These are phyloP conservation scores for Gadus macrocephalus DNA, from an alignment of 2,113 vertebrate species.

Conservation along the genomic window DNA sequence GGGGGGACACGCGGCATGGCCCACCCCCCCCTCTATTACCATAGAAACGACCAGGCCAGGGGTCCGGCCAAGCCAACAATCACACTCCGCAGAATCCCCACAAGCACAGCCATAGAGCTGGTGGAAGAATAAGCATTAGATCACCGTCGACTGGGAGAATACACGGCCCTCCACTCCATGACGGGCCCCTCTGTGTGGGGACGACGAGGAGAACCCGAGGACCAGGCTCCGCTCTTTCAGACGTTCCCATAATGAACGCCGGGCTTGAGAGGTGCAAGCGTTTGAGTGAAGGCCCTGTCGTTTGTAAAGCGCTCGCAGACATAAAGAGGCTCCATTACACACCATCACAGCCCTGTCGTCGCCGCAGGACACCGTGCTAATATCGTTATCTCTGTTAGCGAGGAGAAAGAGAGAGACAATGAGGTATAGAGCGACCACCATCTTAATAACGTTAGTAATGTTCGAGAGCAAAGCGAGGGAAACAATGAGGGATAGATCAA, in stretches of 20 bases:
- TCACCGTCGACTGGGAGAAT: slow-evolving; percentile 83
- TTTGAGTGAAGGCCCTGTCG: not conserved
- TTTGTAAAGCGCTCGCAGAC: not conserved
- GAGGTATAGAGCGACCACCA: too few species aligned
- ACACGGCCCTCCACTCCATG: slow-evolving; percentile 74
- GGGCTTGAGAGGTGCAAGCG: slow-evolving; percentile 21
- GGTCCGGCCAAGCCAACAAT: slow-evolving; percentile 81
- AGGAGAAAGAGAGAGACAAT: too few species aligned
- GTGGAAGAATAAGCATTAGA: slow-evolving; percentile 94
- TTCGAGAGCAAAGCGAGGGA: too few species aligned
- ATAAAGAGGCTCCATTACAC: not conserved
- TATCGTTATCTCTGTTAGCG: too few species aligned
- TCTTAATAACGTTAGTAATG: too few species aligned
- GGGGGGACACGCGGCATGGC: slow-evolving; percentile 86
- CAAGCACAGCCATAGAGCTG: slow-evolving; percentile 84
- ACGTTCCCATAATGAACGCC: slow-evolving; percentile 40
- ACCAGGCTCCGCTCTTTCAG: not conserved
- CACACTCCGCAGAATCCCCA: slow-evolving; percentile 80
- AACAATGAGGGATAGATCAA: too few species aligned
- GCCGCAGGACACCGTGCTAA: too few species aligned
- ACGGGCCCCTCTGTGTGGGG: slow-evolving; percentile 44
- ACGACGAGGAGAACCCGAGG: slow-evolving; percentile 13
- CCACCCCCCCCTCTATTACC: slow-evolving; percentile 83
- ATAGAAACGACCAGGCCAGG: slow-evolving; percentile 92
- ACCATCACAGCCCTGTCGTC: not conserved